Percentiles rank a stretch among this genome's conserved stretches.
Conservation (phyloP, 1,140 invertebrate genomes). For the Paralvinella palmiformis region DNA sequence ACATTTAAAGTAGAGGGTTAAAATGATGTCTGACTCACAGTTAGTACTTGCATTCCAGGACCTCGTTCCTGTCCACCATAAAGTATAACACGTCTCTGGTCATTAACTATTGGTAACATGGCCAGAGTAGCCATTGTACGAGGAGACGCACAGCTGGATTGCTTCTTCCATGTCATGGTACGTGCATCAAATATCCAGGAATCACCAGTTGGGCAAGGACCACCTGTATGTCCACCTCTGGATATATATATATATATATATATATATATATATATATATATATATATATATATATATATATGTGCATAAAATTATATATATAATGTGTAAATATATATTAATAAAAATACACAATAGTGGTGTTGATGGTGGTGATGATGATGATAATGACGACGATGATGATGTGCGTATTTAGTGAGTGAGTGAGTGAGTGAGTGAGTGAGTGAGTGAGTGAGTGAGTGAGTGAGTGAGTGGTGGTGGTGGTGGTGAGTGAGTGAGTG, state of each 20-base stretch:
- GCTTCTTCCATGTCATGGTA: slow-evolving; percentile 22
- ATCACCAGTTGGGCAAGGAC: slow-evolving; percentile 29
- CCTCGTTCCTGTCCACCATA: slow-evolving; percentile 23
- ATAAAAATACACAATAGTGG: background rate
- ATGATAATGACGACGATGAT: background rate
- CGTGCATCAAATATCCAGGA: slow-evolving; percentile 27
- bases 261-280: background rate
- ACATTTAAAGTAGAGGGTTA: too few species aligned
- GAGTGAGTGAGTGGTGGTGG: too few species aligned
- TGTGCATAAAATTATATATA: slow-evolving; percentile 1
- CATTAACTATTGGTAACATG: slow-evolving; percentile 18
- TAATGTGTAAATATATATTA: background rate
- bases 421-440: too few species aligned
- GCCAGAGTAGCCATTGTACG: slow-evolving; percentile 24
- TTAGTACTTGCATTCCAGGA: slow-evolving; percentile 21
- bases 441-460: too few species aligned
- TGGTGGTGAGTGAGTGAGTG: too few species aligned
- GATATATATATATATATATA: slow-evolving; percentile 12
- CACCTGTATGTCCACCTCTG: slow-evolving; percentile 26
- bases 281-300: background rate
- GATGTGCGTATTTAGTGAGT: background rate
- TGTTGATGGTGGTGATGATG: background rate
- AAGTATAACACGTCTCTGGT: slow-evolving; percentile 17
- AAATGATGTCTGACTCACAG: too few species aligned
- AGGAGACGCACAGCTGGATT: slow-evolving; percentile 16